Conservation (phyloP, 1,140 invertebrate genomes). For the Charaxes varanes region DNA sequence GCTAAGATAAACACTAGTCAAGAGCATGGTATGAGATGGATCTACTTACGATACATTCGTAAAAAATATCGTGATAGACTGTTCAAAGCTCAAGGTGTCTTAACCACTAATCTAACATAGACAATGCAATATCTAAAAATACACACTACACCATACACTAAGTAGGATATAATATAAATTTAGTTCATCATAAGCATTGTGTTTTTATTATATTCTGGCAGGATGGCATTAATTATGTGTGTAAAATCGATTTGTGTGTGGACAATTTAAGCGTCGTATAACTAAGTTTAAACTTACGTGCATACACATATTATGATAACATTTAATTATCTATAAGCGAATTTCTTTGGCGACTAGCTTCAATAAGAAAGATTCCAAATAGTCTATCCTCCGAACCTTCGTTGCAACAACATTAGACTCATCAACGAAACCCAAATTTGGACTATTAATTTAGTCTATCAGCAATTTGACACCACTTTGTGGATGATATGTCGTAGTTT, state of each 20-base stretch:
- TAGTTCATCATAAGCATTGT: constrained; percentile 71
- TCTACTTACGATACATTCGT: constrained; percentile 48
- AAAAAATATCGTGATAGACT: constrained; percentile 66
- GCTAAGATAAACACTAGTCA: constrained; percentile 37
- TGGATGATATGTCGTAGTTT: constrained; percentile 65
- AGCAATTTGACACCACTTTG: constrained; percentile 53
- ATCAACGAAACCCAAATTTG: constrained; percentile 41
- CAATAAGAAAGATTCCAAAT: constrained; percentile 71
- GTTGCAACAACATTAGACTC: constrained; percentile 17
- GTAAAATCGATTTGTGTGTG: constrained; percentile 71
- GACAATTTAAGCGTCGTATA: constrained; percentile 68
- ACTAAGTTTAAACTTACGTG: constrained; percentile 64
- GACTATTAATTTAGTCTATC: constrained; percentile 53
- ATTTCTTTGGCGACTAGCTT: constrained; percentile 64
- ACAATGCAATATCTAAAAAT: constrained; percentile 73
- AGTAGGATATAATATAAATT: constrained; percentile 67
- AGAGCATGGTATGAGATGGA: constrained; percentile 45
- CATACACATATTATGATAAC: constrained; percentile 61
- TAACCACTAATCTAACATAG: constrained; percentile 68
- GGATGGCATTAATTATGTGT: constrained; percentile 65
- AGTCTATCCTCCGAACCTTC: constrained; percentile 23
- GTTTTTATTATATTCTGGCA: constrained; percentile 64
- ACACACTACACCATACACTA: constrained; percentile 67
- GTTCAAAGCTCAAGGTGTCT: constrained; percentile 70
- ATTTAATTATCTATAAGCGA: constrained; percentile 68